Conservation (phyloP, 1,140 invertebrate species). For the Zaprionus davidi region DNA sequence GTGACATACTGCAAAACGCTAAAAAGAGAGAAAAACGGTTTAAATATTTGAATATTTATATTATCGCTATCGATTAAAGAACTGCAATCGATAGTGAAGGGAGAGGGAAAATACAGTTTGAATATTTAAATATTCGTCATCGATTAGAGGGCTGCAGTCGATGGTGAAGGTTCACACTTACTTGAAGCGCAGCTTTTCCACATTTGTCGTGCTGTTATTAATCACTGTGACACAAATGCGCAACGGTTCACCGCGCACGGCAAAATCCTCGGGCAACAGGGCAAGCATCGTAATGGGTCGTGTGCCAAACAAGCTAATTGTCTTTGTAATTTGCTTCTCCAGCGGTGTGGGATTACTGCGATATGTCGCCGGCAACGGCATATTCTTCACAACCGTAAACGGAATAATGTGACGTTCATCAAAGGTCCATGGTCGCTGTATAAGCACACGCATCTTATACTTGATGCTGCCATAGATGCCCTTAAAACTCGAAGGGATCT, state of each 20-base stretch:
- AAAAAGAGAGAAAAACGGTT: background rate
- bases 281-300: slow-evolving; percentile 78
- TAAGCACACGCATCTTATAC: slow-evolving; percentile 80
- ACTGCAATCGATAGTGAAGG: too few relatives aligned
- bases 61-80: background rate
- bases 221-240: slow-evolving; percentile 79
- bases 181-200: slow-evolving; percentile 80
- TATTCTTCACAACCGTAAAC: slow-evolving; percentile 72
- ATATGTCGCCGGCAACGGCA: slow-evolving; percentile 59
- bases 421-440: slow-evolving; percentile 79
- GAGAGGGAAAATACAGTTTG: too few relatives aligned
- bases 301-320: slow-evolving; percentile 79
- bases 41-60: background rate
- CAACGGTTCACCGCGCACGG: slow-evolving; percentile 73
- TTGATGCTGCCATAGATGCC: slow-evolving; percentile 81
- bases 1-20: slow-evolving; percentile 67
- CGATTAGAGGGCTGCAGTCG: background rate
- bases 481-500: slow-evolving; percentile 74
- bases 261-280: slow-evolving; percentile 71
- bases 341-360: slow-evolving; percentile 62
- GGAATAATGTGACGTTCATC: slow-evolving; percentile 78
- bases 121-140: background rate
- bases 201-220: slow-evolving; percentile 79
- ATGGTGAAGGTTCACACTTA: slow-evolving; percentile 16
- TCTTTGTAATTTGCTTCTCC: slow-evolving; percentile 81